These are phyloP conservation scores for Pseudochirops corinnae DNA, from an alignment of 2,797 vertebrate genomes.

Conservation along the genomic window DNA sequence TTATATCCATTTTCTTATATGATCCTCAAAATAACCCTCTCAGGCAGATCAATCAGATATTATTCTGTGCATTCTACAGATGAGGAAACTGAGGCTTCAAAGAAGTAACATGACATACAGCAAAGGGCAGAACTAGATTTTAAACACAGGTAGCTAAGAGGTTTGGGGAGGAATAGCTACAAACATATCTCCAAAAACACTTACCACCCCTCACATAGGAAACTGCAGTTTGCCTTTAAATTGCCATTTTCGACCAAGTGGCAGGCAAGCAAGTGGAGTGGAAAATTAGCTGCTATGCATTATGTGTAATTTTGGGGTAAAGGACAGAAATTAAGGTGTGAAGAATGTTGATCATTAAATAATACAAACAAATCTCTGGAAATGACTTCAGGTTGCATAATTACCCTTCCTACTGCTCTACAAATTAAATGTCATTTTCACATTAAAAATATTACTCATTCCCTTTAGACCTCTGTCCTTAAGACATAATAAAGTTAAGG, in stretches of 20 bases:
- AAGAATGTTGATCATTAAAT: not conserved
- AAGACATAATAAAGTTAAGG: slow-evolving; percentile 24
- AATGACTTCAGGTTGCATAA: slow-evolving; percentile 17
- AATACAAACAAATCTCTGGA: not conserved
- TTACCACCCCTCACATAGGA: not conserved
- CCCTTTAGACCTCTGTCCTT: not conserved
- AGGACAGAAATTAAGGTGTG: slow-evolving; percentile 23
- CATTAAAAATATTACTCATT: slow-evolving; percentile 25
- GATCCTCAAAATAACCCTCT: not conserved
- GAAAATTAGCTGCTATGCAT: not conserved
- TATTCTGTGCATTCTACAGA: not conserved
- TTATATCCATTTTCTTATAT: not conserved
- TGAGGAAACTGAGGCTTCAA: not conserved
- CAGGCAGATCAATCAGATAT: not conserved
- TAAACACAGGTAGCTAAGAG: not conserved
- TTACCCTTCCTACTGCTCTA: not conserved
- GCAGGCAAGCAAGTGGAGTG: not conserved
- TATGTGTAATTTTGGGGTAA: not conserved
- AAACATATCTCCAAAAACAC: not conserved
- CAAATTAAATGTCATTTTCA: slow-evolving; percentile 26
- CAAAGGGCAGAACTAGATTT: not conserved
- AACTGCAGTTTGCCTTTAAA: slow-evolving; percentile 3
- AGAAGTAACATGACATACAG: not conserved
- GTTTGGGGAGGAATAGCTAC: not conserved
- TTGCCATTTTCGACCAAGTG: not conserved